Conservation (phyloP, 2,888 invertebrate genomes). For the Amblyjoppa fuscipennis region DNA sequence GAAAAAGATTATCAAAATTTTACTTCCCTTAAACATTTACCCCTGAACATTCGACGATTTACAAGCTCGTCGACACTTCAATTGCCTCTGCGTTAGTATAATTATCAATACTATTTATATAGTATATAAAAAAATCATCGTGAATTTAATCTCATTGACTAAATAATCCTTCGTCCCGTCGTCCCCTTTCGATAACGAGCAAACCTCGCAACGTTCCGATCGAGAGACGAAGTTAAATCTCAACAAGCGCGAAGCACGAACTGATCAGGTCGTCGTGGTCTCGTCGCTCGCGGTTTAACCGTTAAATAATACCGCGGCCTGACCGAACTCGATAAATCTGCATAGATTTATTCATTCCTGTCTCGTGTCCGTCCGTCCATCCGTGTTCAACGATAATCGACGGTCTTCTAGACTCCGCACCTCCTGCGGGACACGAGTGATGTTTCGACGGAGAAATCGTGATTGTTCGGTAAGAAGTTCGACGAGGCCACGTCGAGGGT, state of each 20-base stretch:
- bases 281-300: constrained; percentile 69
- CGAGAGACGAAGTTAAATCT: constrained; percentile 24
- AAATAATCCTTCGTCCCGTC: constrained; percentile 59
- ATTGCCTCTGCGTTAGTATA: background rate
- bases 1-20: background rate
- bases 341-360: constrained; percentile 18
- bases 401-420: constrained; percentile 62
- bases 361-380: constrained; percentile 24
- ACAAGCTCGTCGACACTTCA: background rate
- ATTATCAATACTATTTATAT: constrained; percentile 16
- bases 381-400: constrained; percentile 54
- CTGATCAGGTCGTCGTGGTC: constrained; percentile 57
- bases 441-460: constrained; percentile 38
- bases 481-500: constrained; percentile 48
- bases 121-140: background rate
- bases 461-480: constrained; percentile 51
- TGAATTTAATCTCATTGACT: constrained; percentile 58
- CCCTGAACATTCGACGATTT: background rate
- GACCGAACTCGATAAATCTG: constrained; percentile 14
- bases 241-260: constrained; percentile 57
- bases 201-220: constrained; percentile 26
- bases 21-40: background rate
- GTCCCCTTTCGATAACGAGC: constrained; percentile 35
- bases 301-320: constrained; percentile 3
- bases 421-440: constrained; percentile 4